These are phyloP conservation scores for Upupa epops DNA, from an alignment of 2,113 vertebrate genomes.

Conservation along the genomic window DNA sequence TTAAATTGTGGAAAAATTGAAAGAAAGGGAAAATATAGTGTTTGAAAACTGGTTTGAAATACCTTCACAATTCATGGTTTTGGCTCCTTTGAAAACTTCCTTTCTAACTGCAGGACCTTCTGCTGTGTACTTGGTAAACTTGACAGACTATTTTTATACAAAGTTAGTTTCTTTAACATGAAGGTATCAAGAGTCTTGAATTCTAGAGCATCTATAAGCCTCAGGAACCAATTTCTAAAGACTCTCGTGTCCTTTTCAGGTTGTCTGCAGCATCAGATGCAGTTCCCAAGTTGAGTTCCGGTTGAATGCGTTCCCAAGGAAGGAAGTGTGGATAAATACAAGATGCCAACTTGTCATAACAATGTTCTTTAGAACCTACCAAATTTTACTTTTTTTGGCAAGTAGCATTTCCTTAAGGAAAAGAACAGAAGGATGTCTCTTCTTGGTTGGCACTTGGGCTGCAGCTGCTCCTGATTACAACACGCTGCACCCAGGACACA, in stretches of 20 bases:
- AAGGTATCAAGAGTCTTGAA: background rate
- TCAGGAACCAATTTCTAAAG: background rate
- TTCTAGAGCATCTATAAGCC: background rate
- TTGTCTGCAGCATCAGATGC: background rate
- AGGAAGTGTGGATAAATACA: conserved; percentile 4
- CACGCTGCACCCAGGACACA: background rate
- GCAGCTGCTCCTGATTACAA: background rate
- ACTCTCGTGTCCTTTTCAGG: background rate
- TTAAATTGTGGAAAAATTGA: background rate
- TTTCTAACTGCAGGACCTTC: background rate
- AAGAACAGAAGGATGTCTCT: conserved; percentile 19
- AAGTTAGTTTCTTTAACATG: background rate
- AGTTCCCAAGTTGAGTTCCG: background rate
- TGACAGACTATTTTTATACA: background rate
- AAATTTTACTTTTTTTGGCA: conserved; percentile 26
- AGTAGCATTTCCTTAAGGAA: conserved; percentile 45
- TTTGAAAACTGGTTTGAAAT: background rate
- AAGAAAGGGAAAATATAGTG: background rate
- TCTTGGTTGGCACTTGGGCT: background rate
- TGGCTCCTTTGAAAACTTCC: background rate
- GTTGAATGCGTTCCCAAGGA: background rate
- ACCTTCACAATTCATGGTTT: background rate
- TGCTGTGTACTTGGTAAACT: background rate
- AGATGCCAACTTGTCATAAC: conserved; percentile 39
- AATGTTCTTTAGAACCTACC: conserved; percentile 32